phyloP scores from a whole-genome alignment of 2,113 vertebrate species.

The Morone chrysops region DNA sequence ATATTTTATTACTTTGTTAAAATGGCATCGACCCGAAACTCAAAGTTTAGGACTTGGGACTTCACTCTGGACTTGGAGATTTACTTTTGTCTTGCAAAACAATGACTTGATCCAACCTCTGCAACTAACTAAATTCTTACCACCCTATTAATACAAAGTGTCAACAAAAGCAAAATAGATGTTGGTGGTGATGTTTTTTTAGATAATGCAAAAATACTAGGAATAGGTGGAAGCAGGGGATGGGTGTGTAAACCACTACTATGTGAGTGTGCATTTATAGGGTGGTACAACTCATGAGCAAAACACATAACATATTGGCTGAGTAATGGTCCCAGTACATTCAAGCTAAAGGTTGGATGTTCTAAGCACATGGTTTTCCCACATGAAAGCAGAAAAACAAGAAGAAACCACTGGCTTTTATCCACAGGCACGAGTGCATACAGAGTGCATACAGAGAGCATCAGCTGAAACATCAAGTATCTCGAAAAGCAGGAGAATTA shows the following conservation, averaged over 20 bases:
- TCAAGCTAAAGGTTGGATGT: conserved; percentile 5
- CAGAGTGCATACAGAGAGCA: conserved; percentile 18
- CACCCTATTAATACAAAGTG: neutral
- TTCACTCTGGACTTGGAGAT: too few species aligned
- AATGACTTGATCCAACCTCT: too few species aligned
- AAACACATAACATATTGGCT: conserved; percentile 12
- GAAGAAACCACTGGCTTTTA: conserved; percentile 40
- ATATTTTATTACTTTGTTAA: too few species aligned
- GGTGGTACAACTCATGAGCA: conserved; percentile 15
- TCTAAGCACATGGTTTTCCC: conserved; percentile 34
- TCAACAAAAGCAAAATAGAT: neutral
- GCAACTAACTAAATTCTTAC: neutral
- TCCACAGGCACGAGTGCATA: conserved; percentile 37
- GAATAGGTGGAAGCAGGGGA: conserved; percentile 22
- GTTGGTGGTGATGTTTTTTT: conserved; percentile 2
- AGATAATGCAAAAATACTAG: conserved; percentile 10
- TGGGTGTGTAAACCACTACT: conserved; percentile 1
- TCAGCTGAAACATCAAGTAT: conserved; percentile 25
- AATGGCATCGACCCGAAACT: too few species aligned
- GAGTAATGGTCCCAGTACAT: conserved; percentile 34
- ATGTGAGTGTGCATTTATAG: conserved; percentile 5
- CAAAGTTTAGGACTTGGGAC: too few species aligned
- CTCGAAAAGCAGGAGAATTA: conserved; percentile 33
- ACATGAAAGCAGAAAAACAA: conserved; percentile 59
- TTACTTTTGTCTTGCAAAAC: too few species aligned